Conservation (phyloP, 2,888 invertebrate species). For the Ectemnius continuus region DNA sequence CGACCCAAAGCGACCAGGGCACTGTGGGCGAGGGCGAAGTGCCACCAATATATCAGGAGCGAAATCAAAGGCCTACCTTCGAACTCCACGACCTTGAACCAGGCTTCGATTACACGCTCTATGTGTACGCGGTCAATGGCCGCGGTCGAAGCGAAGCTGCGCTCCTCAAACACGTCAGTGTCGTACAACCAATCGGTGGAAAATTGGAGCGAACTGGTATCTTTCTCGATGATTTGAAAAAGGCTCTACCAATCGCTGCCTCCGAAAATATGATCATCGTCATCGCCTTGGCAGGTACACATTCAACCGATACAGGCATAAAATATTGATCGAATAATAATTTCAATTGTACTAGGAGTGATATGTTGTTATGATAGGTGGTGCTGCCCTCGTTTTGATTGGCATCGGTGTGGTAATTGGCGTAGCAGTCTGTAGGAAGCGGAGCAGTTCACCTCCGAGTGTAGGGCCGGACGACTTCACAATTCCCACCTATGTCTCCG, state of each 20-base stretch:
- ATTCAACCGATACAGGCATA: conserved; percentile 17
- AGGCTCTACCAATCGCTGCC: conserved; percentile 65
- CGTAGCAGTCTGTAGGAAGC: conserved; percentile 72
- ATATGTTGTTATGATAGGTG: conserved; percentile 54
- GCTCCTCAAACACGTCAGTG: conserved; percentile 83
- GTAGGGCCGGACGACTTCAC: conserved; percentile 73
- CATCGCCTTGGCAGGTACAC: conserved; percentile 71
- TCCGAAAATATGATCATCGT: conserved; percentile 70
- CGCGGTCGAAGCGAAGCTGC: conserved; percentile 88
- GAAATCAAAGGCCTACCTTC: conserved; percentile 82
- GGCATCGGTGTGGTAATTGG: conserved; percentile 75
- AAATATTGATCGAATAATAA: background rate
- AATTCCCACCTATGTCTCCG: conserved; percentile 73
- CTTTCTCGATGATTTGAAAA: conserved; percentile 70
- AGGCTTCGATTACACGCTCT: conserved; percentile 87
- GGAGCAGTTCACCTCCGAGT: conserved; percentile 56
- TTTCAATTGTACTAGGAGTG: background rate
- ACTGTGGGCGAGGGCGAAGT: conserved; percentile 50
- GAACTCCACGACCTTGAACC: conserved; percentile 86
- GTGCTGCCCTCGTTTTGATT: conserved; percentile 71
- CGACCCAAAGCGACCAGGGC: conserved; percentile 72
- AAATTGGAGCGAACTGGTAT: conserved; percentile 64
- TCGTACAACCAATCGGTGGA: conserved; percentile 68
- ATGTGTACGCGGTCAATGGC: conserved; percentile 90
- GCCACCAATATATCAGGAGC: conserved; percentile 72